These are phyloP conservation scores for Otus sunia DNA, from an alignment of 2,113 vertebrate species.

Conservation along the genomic window DNA sequence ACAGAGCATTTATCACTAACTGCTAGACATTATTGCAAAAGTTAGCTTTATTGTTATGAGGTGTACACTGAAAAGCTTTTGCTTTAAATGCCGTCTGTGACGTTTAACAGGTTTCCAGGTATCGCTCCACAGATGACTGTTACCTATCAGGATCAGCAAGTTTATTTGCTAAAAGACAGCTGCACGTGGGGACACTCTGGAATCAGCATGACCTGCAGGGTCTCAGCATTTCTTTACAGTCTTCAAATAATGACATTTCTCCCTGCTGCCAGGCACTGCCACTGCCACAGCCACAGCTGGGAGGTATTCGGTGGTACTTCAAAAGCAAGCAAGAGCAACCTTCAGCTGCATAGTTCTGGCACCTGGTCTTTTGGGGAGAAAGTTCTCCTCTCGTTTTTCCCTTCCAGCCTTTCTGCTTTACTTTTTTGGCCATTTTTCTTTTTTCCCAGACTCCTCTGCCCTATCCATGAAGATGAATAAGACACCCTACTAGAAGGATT, in stretches of 20 bases:
- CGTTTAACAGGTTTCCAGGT: neutral
- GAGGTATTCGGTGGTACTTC: neutral
- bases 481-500: neutral
- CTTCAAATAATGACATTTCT: neutral
- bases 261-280: neutral
- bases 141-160: neutral
- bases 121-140: neutral
- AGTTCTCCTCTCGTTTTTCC: neutral
- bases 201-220: neutral
- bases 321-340: neutral
- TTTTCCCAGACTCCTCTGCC: neutral
- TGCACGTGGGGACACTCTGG: fast-evolving
- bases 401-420: neutral
- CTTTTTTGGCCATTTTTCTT: neutral
- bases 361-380: neutral
- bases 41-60: neutral
- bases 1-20: neutral
- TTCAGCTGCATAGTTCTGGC: neutral
- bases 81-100: neutral
- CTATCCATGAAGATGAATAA: neutral
- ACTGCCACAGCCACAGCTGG: neutral
- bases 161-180: neutral
- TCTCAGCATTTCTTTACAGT: neutral
- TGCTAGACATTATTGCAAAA: neutral
- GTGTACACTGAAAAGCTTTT: neutral